These are phyloP conservation scores for Himalopsyche tibetana DNA, from an alignment of 2,888 invertebrate species.

Conservation along the genomic window DNA sequence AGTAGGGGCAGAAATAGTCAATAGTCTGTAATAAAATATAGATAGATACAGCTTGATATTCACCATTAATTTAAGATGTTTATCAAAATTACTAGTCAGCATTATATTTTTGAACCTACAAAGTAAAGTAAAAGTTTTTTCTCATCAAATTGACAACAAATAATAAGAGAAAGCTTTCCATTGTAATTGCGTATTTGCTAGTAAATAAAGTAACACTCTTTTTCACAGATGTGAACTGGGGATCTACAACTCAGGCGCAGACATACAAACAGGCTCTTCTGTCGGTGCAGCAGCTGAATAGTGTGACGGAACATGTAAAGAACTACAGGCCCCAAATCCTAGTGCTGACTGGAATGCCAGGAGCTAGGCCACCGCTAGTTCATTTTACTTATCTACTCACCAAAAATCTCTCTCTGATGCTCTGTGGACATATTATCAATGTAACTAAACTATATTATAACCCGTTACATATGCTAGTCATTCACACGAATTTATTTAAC, in stretches of 20 bases:
- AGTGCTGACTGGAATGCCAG: constrained; percentile 93
- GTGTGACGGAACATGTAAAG: constrained; percentile 97
- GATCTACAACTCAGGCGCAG: constrained; percentile 97
- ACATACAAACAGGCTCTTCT: constrained; percentile 94
- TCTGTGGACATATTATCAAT: constrained; percentile 94
- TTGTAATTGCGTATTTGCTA: not conserved
- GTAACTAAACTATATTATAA: constrained; percentile 73
- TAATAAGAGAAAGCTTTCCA: no score
- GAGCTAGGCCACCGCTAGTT: constrained; percentile 90
- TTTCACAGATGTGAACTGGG: constrained; percentile 95
- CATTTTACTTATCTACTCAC: constrained; percentile 95
- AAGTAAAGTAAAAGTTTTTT: no score
- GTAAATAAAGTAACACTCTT: constrained; percentile 44
- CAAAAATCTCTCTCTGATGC: constrained; percentile 92
- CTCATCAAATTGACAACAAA: no score
- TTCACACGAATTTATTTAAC: no score
- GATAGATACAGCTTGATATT: no score
- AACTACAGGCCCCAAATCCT: constrained; percentile 90
- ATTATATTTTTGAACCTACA: no score
- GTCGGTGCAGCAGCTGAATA: constrained; percentile 91
- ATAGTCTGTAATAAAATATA: no score
- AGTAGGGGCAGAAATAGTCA: no score
- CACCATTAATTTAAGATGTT: no score
- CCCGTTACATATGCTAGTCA: no score
- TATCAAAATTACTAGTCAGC: no score